phyloP scores from a whole-genome alignment of 37 sponge, comb jelly and placozoan species.

The Beroe forskalii region DNA sequence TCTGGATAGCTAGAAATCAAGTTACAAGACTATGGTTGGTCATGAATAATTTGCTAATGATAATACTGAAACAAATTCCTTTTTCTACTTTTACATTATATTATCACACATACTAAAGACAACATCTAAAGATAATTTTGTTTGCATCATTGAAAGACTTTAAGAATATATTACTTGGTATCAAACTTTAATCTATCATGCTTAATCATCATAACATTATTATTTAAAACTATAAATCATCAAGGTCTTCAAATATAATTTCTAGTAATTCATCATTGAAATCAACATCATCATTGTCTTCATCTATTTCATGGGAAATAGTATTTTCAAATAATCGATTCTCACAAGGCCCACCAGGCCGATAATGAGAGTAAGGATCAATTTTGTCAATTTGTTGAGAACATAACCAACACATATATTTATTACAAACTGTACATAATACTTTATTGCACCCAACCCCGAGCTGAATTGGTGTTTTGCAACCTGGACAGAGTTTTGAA shows the following conservation, averaged over 20 bases:
- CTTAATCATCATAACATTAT: no score
- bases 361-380: conserved; percentile 32
- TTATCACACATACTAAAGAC: no score
- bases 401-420: conserved; percentile 55
- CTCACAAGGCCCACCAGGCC: conserved; percentile 24
- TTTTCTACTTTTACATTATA: no score
- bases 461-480: not conserved
- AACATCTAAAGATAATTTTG: no score
- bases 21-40: no score
- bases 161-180: no score
- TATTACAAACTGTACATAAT: not conserved
- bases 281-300: not conserved
- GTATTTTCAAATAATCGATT: conserved; percentile 38
- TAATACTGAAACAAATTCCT: no score
- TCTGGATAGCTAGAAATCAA: no score
- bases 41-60: no score
- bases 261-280: conserved; percentile 19
- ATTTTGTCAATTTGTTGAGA: not conserved
- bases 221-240: conserved; percentile 5
- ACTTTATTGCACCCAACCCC: conserved; percentile 33
- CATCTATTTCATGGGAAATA: not conserved
- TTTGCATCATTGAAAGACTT: no score
- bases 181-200: no score
- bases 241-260: not conserved
- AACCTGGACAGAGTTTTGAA: conserved; percentile 13